Evolutionary conservation across 2,888 invertebrate species (phyloP).

Genomic region (Aphrophora alni): DNA sequence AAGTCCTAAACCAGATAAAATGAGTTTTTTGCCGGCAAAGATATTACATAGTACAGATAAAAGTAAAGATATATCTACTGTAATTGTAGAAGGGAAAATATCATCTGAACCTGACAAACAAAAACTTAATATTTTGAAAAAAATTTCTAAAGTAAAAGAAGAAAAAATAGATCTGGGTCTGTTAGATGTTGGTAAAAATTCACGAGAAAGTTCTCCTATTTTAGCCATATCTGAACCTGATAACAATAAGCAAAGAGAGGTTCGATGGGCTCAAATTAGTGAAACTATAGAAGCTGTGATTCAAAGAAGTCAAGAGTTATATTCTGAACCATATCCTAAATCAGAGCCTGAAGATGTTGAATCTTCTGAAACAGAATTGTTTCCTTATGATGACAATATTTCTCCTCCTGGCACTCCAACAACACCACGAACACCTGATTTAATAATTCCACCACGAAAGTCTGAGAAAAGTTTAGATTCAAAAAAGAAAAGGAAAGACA

Average conservation of each 20-base stretch:
- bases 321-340: background rate
- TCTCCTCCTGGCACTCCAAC: slow-evolving; percentile 64
- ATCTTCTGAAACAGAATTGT: slow-evolving; percentile 35
- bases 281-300: slow-evolving; percentile 52
- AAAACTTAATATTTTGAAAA: slow-evolving; percentile 87
- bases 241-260: slow-evolving; percentile 32
- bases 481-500: slow-evolving; percentile 66
- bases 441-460: slow-evolving; percentile 62
- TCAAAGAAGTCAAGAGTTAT: slow-evolving; percentile 41
- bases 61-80: slow-evolving; percentile 6
- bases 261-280: slow-evolving; percentile 48
- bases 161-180: slow-evolving; percentile 63
- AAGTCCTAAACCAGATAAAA: slow-evolving; percentile 24
- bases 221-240: background rate
- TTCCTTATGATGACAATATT: slow-evolving; percentile 56
- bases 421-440: slow-evolving; percentile 65
- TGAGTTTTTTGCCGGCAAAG: background rate
- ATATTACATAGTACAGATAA: background rate
- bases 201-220: slow-evolving; percentile 22
- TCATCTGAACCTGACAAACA: slow-evolving; percentile 82
- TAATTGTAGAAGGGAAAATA: slow-evolving; percentile 60
- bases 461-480: slow-evolving; percentile 54
- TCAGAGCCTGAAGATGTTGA: slow-evolving; percentile 33
- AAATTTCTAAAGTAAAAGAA: slow-evolving; percentile 74
- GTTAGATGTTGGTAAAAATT: slow-evolving; percentile 31